These are phyloP conservation scores for Branchipolynoe longqiensis DNA, from an alignment of 2,888 invertebrate genomes.

Conservation along the genomic window DNA sequence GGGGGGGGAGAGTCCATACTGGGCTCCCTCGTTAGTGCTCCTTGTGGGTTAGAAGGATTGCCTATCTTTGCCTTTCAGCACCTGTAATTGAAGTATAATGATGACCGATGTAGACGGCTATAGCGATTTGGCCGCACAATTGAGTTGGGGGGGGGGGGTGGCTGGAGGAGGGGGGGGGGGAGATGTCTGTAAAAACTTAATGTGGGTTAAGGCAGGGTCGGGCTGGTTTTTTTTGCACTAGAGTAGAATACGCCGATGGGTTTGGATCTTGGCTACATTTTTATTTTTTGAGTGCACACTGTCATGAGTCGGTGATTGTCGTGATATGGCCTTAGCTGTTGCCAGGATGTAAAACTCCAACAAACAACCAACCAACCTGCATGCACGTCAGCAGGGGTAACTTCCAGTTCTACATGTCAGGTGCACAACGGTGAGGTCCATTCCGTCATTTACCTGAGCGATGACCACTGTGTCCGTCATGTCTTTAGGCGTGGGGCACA, in stretches of 20 bases:
- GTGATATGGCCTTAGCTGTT: too few relatives aligned
- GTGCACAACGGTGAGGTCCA: neutral
- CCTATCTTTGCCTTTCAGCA: neutral
- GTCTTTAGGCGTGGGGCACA: too few relatives aligned
- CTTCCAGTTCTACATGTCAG: too few relatives aligned
- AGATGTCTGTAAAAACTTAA: neutral
- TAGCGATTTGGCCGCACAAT: neutral
- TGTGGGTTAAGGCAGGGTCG: neutral
- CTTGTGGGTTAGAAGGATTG: neutral
- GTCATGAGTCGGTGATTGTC: too few relatives aligned
- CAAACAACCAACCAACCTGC: too few relatives aligned
- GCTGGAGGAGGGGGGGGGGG: neutral
- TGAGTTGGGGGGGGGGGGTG: neutral
- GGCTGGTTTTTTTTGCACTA: too few relatives aligned
- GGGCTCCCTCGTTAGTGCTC: neutral
- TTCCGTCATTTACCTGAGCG: constrained; percentile 9
- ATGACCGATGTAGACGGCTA: constrained; percentile 7
- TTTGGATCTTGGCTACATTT: too few relatives aligned
- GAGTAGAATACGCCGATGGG: too few relatives aligned
- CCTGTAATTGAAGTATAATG: constrained; percentile 43
- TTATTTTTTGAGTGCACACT: too few relatives aligned
- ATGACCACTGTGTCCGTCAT: constrained; percentile 26
- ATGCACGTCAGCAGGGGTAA: too few relatives aligned
- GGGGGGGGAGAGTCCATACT: too few relatives aligned
- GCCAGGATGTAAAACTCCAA: too few relatives aligned